Percentiles rank a stretch among this genome's conserved stretches.
Conservation (phyloP, 2,113 vertebrate species). For the Sylvietta virens region DNA sequence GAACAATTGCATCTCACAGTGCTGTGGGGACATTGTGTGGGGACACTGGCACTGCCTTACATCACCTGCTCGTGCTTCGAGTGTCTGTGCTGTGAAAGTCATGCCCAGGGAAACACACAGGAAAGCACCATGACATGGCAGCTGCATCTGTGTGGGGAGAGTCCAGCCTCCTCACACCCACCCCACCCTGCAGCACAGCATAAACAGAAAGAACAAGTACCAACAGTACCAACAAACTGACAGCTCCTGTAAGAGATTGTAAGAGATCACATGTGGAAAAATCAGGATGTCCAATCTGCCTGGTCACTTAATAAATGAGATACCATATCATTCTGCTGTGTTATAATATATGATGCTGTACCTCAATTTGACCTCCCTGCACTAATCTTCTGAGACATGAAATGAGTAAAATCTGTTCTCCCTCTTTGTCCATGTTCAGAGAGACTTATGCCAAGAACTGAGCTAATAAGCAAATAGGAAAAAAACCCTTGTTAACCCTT, state of each 20-base stretch:
- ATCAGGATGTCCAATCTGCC: background rate
- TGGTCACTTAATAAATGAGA: background rate
- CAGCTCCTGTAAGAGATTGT: background rate
- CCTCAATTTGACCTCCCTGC: background rate
- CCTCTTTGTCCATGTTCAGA: background rate
- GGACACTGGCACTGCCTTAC: background rate
- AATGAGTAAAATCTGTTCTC: background rate
- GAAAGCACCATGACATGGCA: rapidly evolving
- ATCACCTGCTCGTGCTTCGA: background rate
- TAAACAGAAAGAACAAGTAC: background rate
- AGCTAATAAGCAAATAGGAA: background rate
- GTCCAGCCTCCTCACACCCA: background rate
- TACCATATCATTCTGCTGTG: background rate
- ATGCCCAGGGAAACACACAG: background rate
- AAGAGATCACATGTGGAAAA: background rate
- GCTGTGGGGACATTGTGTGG: background rate
- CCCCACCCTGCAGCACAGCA: background rate
- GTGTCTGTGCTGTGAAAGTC: background rate
- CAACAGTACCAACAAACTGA: background rate
- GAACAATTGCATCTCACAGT: rapidly evolving
- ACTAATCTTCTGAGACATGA: background rate
- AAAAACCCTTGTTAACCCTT: background rate
- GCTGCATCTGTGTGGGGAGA: background rate
- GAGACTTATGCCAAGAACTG: background rate
- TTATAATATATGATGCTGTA: background rate